A percentile compares a stretch with the other conserved stretches of the same genome.
Conservation (phyloP, 2,888 invertebrate species). For the Prosapia bicincta region DNA sequence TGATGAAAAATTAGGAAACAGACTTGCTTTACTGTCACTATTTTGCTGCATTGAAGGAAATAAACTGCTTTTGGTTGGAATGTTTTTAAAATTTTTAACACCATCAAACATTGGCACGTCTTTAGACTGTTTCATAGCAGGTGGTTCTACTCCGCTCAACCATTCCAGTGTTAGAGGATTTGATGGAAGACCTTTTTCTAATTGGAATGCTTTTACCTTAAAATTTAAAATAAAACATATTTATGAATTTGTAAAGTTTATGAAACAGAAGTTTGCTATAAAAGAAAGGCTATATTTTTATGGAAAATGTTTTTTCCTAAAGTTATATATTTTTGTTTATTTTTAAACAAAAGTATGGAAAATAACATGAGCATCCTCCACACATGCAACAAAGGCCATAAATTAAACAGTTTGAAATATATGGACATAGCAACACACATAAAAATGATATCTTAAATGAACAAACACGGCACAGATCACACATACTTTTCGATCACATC, state of each 20-base stretch:
- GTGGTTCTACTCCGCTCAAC: slow-evolving; percentile 56
- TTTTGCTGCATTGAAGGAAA: not conserved
- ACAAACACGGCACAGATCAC: no score
- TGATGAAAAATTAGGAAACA: slow-evolving; percentile 40
- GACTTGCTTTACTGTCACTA: not conserved
- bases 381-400: no score
- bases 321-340: no score
- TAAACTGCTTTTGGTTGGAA: not conserved
- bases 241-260: not conserved
- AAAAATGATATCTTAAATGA: no score
- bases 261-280: no score
- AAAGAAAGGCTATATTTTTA: not conserved
- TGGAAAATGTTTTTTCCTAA: slow-evolving; percentile 48
- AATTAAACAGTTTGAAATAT: no score
- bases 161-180: slow-evolving; percentile 73
- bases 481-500: no score
- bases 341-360: no score
- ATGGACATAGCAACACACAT: no score
- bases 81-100: not conserved
- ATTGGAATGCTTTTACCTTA: slow-evolving; percentile 53
- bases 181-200: slow-evolving; percentile 58
- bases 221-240: slow-evolving; percentile 38
- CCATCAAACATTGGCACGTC: not conserved
- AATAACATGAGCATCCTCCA: no score
- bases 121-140: slow-evolving; percentile 44